Conservation (phyloP, 2,888 invertebrate genomes). For the Chloroclysta siterata region DNA sequence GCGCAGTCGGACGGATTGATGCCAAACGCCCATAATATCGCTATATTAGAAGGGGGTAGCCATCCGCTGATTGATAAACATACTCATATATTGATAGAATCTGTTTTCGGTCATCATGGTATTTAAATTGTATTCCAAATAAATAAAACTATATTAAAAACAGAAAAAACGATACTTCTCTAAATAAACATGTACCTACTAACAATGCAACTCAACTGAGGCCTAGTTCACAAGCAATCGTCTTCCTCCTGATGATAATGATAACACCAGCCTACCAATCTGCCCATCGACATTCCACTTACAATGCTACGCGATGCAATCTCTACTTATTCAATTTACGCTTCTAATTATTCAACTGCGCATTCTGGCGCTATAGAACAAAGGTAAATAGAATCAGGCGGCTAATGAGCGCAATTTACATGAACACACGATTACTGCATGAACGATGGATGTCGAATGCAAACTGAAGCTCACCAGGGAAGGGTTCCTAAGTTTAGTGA, state of each 20-base stretch:
- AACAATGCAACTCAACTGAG: background rate
- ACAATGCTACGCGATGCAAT: constrained; percentile 42
- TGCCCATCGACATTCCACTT: constrained; percentile 35
- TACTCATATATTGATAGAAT: too few species aligned
- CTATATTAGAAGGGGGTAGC: too few species aligned
- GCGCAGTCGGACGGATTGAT: too few species aligned
- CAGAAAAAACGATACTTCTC: background rate
- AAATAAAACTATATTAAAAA: too few species aligned
- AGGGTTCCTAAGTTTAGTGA: background rate
- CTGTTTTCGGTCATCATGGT: too few species aligned
- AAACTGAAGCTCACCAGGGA: constrained; percentile 42
- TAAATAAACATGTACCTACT: background rate
- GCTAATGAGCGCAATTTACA: constrained; percentile 77
- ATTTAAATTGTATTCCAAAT: too few species aligned
- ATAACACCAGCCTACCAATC: constrained; percentile 10
- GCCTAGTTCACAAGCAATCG: background rate
- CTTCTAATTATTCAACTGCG: constrained; percentile 49
- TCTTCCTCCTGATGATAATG: constrained; percentile 2
- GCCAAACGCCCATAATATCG: too few species aligned
- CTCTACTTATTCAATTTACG: constrained; percentile 46
- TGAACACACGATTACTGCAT: constrained; percentile 71
- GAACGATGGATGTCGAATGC: constrained; percentile 67
- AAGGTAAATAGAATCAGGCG: constrained; percentile 63
- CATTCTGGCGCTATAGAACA: constrained; percentile 47
- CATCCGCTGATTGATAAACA: too few species aligned